Base-by-base conservation (phyloP, 2,888 invertebrate genomes). In the Elmis aenea region DNA sequence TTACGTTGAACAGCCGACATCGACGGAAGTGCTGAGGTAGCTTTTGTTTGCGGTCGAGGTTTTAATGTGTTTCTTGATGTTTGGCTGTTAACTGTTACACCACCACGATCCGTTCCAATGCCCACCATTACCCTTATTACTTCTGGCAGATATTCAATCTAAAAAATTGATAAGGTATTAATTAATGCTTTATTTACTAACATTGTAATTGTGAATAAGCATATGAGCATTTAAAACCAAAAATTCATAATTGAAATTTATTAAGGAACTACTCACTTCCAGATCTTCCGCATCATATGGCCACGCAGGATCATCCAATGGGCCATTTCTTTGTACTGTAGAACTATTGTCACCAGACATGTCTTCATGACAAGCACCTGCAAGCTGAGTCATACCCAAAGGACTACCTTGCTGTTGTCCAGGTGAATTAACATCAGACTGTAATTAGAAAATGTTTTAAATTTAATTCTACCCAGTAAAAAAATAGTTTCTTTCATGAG, bases 111-210 rank as follows among this genome's bases (percentile, higher is more conserved):
- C 12, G 52, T 42, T 26, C 68, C 67, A 1, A 83, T 76, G 26
- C 81, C 83, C 5, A 87, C 87, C 81, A 87, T 86, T 1, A 86
- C 85, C n/a, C 87, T 76, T 23, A 88, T 68, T 57, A 86, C 85
- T 25, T 84, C 76, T 0, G 87, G 88, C 14, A 88, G 68, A 57
- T 87, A 83, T 0, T 83, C 82, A 12, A 85, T 83, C 55, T 76
- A 25, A 32, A 49, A 47, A 31, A 42, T 28, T 23, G 31, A 26
- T 13, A 31, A 42, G 8, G 10, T 24, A 6, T 13, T 9, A 28
- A 5, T 6, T 11, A 13, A 21, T 3, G 6, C 8, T 18, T 18
- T 18, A 8, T 18, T 8, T 6, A 18, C 18, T 18, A 5, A 18
- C 5, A 41, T 18, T 14, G 10, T 25, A 14, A 16, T 15, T 12